These are phyloP conservation scores for Cynopterus sphinx DNA, from an alignment of 2,797 vertebrate species.

Conservation along the genomic window DNA sequence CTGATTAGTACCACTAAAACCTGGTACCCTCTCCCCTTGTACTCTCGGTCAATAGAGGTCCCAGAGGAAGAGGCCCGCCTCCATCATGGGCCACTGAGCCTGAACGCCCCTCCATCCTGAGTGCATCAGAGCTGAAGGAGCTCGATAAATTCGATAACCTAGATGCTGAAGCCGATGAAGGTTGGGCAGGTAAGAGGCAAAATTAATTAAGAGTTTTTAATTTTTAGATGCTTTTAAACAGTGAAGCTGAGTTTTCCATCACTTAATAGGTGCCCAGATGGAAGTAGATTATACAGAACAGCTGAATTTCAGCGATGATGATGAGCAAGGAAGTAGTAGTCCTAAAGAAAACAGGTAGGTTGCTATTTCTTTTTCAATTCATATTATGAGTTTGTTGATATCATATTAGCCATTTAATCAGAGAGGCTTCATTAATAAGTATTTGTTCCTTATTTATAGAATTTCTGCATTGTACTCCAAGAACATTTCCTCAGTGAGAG, in stretches of 20 bases:
- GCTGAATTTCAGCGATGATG: conserved; percentile 99
- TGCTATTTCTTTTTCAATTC: not conserved
- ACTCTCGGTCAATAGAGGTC: conserved; percentile 84
- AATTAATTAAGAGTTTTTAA: not conserved
- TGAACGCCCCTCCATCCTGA: conserved; percentile 96
- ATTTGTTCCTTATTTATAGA: not conserved
- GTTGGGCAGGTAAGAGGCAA: conserved; percentile 94
- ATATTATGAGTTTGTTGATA: not conserved
- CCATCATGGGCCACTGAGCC: conserved; percentile 93
- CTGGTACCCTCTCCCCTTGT: not conserved
- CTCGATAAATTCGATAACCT: conserved; percentile 97
- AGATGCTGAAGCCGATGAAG: conserved; percentile 97
- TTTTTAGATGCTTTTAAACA: not conserved
- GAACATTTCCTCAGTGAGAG: not conserved
- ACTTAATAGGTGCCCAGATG: conserved; percentile 94
- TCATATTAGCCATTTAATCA: not conserved
- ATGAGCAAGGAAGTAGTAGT: conserved; percentile 92
- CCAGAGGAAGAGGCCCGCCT: conserved; percentile 88
- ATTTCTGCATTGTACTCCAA: not conserved
- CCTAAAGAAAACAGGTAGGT: conserved; percentile 93
- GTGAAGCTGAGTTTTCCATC: conserved; percentile 40
- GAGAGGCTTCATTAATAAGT: not conserved
- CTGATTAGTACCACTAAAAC: not conserved
- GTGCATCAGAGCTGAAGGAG: conserved; percentile 97
- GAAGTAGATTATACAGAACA: conserved; percentile 99